Conservation (phyloP, 2,797 vertebrate species). For the Takifugu ocellatus region DNA sequence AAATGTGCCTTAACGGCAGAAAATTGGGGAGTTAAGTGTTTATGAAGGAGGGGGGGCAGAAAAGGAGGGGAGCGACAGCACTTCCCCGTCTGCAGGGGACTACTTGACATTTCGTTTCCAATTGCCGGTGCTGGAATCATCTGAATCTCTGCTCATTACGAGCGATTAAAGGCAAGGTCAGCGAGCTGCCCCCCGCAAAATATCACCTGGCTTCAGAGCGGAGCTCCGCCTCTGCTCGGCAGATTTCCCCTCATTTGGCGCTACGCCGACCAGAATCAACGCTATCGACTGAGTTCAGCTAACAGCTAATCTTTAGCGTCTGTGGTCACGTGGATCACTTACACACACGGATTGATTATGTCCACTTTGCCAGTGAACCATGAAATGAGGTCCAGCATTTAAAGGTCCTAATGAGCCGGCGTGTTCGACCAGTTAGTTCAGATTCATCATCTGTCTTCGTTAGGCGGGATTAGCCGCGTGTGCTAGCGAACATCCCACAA, state of each 20-base stretch:
- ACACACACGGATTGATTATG: conserved; percentile 29
- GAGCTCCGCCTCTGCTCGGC: no score
- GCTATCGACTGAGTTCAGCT: conserved; percentile 8
- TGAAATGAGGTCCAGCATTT: conserved; percentile 56
- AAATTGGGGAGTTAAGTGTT: conserved; percentile 23
- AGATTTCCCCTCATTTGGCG: no score
- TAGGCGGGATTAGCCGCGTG: conserved; percentile 28
- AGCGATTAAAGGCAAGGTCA: conserved; percentile 50
- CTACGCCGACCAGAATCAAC: neutral
- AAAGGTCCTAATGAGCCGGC: conserved; percentile 50
- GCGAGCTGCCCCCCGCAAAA: no score
- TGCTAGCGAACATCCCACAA: no score
- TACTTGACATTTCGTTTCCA: conserved; percentile 38
- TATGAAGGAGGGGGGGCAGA: neutral
- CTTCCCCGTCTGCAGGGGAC: neutral
- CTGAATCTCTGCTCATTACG: conserved; percentile 31
- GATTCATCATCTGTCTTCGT: conserved; percentile 24
- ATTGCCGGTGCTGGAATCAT: conserved; percentile 12
- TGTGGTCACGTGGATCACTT: conserved; percentile 43
- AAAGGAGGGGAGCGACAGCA: neutral
- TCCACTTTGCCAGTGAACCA: conserved; percentile 45
- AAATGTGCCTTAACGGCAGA: conserved; percentile 29
- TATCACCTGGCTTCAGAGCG: no score
- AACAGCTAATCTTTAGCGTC: conserved; percentile 10
- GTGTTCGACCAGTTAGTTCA: conserved; percentile 25